A percentile compares a stretch with the other conserved stretches of the same genome.
These are phyloP conservation scores for Xiphophorus hellerii DNA, from an alignment of 2,113 vertebrate species.

Conservation along the genomic window DNA sequence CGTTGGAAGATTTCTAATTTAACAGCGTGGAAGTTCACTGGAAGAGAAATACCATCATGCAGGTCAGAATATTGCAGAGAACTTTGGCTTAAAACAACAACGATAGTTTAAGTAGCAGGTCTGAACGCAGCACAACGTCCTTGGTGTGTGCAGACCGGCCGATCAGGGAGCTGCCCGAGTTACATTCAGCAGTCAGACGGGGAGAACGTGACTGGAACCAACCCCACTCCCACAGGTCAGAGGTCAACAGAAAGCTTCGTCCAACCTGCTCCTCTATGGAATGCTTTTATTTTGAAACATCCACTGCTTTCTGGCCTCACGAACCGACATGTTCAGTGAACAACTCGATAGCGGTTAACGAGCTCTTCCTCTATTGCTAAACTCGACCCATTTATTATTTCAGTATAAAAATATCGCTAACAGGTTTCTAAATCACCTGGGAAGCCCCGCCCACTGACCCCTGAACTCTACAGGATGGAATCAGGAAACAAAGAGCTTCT, in stretches of 20 bases:
- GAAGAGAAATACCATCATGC: conserved; percentile 63
- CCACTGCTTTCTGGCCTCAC: neutral
- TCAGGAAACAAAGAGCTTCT: no score
- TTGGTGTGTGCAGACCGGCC: no score
- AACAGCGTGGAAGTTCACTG: conserved; percentile 54
- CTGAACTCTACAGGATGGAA: no score
- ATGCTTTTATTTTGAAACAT: conserved; percentile 1
- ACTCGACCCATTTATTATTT: neutral
- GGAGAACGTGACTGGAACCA: neutral
- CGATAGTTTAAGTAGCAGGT: conserved; percentile 27
- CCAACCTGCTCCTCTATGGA: neutral
- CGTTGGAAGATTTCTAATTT: conserved; percentile 54
- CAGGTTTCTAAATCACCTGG: no score
- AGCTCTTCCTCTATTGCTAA: neutral
- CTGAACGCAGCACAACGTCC: conserved; percentile 29
- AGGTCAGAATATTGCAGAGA: conserved; percentile 60
- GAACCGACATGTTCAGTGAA: neutral
- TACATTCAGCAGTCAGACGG: conserved; percentile 54
- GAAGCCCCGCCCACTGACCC: neutral
- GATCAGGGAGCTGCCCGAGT: neutral
- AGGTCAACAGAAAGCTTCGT: neutral
- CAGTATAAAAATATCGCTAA: neutral
- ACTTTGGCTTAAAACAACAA: conserved; percentile 54
- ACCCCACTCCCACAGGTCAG: neutral
- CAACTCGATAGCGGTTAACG: neutral